Evolutionary conservation across 2,888 invertebrate genomes (phyloP), one percentile per base, ranked within the genome.

Genomic region (Aradus depressus): DNA sequence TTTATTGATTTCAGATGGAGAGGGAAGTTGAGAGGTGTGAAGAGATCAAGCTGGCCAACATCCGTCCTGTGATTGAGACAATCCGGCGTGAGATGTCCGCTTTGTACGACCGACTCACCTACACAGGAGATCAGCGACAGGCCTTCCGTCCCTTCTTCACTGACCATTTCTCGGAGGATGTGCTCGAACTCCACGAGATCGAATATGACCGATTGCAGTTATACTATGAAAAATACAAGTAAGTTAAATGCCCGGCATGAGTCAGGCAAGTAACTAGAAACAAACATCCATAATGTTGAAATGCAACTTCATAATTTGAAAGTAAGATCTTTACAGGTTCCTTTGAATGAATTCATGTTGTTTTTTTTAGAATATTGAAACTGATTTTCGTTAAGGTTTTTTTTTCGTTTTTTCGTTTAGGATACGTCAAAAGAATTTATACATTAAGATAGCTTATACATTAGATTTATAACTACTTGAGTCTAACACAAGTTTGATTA

Each of bases 41-140:
- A 63, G 72, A 74, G 21, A 73, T 85, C 50, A 85, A 87, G 60
- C 73, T 76, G 34, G 79, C 83, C 61, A 89, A 90, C 64, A 79
- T 91, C 50, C 66, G 68, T 23, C 67, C 67, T 38, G 74, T 73
- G 62, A 75, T 88, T 19, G 72, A 75, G 0, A 77, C 81, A 62
- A 70, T 85, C 2, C 76, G 90, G 19, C 68, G 71, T 0, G 85
- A 91, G 64, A 74, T 92, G 31, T 67, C 70, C 48, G 67, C 75
- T 8, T 76, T 82, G 71, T 92, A 91, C 90, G 77, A 85, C 51
- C 75, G 76, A 56, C 81, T 86, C 44, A 79, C 84, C 66, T 84
- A 79, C 62, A 75, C 80, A 1, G 72, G 74, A 31, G 64, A 68
- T 1, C 75, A 84, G 58, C 72, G 76, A 5, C 72, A 73, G 16